A percentile compares a stretch with the other conserved stretches of the same genome.
phyloP scores from a whole-genome alignment of 2,888 invertebrate species.

The Theretra japonica region DNA sequence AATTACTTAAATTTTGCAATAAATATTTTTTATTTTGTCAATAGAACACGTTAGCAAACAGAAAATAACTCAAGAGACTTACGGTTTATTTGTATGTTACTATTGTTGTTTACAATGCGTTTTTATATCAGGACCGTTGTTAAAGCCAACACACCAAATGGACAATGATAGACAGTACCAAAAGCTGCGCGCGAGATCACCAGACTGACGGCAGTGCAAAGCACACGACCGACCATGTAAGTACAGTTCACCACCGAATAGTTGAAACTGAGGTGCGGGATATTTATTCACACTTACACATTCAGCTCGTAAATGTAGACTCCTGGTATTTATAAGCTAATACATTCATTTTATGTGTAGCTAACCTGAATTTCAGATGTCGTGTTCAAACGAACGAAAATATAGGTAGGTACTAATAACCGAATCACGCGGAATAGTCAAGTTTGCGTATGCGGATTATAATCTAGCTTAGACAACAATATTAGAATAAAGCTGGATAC shows the following conservation, averaged over 20 bases:
- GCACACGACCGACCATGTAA: slow-evolving; percentile 37
- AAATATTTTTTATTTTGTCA: background rate
- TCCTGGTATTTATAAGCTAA: background rate
- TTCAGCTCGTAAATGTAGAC: background rate
- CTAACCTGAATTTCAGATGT: slow-evolving; percentile 12
- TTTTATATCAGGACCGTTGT: background rate
- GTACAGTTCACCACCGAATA: slow-evolving; percentile 32
- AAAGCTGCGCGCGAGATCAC: slow-evolving; percentile 48
- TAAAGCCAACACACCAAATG: background rate
- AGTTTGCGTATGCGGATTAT: background rate
- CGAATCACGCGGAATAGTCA: background rate
- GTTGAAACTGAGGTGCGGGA: slow-evolving; percentile 17
- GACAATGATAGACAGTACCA: slow-evolving; percentile 14
- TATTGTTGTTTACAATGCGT: background rate
- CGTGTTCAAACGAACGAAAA: background rate
- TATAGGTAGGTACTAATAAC: slow-evolving; percentile 9
- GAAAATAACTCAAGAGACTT: slow-evolving; percentile 4
- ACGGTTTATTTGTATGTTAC: slow-evolving; percentile 3
- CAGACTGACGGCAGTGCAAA: slow-evolving; percentile 44
- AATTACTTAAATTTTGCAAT: too few relatives aligned
- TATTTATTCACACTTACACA: slow-evolving; percentile 25
- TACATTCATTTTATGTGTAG: background rate
- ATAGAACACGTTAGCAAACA: background rate
- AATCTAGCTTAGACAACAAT: too few relatives aligned
- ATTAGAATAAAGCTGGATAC: too few relatives aligned